Percentiles rank a stretch among this genome's conserved stretches.
Conservation (phyloP, 2,113 vertebrate species). For the Hylia prasina region DNA sequence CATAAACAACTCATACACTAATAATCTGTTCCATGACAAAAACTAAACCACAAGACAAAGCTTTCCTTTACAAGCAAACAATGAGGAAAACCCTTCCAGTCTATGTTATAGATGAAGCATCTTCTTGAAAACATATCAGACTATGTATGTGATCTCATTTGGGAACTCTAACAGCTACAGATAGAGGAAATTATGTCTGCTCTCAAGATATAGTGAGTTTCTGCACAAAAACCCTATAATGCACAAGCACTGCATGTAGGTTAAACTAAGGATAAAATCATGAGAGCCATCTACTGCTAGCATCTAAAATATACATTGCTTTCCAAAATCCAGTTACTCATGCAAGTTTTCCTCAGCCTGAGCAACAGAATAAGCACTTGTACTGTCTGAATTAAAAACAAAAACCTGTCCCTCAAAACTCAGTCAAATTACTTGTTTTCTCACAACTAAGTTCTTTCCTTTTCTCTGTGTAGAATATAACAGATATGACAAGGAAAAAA, state of each 20-base stretch:
- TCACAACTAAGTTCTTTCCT: neutral
- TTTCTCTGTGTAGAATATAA: neutral
- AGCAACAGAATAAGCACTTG: neutral
- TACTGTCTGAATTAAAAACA: neutral
- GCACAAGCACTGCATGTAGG: neutral
- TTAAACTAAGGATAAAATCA: neutral
- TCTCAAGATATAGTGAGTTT: neutral
- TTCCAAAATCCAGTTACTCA: neutral
- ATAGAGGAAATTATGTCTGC: neutral
- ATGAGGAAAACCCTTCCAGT: accelerated
- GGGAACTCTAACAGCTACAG: neutral
- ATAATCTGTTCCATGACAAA: neutral
- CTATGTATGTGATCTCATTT: neutral
- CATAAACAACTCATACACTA: neutral
- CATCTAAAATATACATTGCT: neutral
- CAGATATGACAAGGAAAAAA: neutral
- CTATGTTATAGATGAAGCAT: neutral
- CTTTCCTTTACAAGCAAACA: neutral
- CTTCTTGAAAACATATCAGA: neutral
- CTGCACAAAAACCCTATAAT: neutral
- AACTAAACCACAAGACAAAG: neutral
- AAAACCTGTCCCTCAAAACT: accelerated
- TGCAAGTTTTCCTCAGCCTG: neutral
- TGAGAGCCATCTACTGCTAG: conserved; percentile 4
- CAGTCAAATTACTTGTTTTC: neutral